These are phyloP conservation scores for Rhadina sibilatrix DNA, from an alignment of 2,113 vertebrate genomes.

Conservation along the genomic window DNA sequence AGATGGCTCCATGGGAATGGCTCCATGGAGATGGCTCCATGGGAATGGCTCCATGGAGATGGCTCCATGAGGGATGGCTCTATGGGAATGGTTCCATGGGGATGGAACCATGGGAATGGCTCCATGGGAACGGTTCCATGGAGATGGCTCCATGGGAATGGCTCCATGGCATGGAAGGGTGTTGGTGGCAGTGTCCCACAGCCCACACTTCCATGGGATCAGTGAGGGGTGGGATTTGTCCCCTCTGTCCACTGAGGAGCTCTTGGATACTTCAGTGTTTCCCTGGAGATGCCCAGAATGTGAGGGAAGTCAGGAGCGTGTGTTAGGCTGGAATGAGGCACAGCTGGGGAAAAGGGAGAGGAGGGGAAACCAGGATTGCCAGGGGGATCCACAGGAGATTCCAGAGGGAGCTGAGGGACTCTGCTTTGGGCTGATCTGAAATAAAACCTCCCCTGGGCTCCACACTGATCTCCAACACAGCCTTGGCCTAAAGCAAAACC, in stretches of 20 bases:
- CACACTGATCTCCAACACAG: not conserved
- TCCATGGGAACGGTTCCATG: not conserved
- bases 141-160: too few species aligned
- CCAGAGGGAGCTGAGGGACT: not conserved
- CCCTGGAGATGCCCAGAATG: not conserved
- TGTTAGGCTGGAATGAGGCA: not conserved
- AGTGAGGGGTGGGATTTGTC: not conserved
- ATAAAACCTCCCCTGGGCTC: not conserved
- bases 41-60: too few species aligned
- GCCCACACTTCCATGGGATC: not conserved
- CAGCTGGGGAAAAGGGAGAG: not conserved
- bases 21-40: too few species aligned
- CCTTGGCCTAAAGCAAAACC: not conserved
- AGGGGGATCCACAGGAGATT: not conserved
- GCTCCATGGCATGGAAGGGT: not conserved
- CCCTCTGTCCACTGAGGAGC: not conserved
- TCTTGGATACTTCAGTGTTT: not conserved
- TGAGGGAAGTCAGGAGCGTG: not conserved
- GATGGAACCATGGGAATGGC: not conserved
- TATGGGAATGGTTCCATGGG: too few species aligned
- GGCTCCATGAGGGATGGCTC: not conserved
- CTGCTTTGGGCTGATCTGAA: not conserved
- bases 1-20: accelerated
- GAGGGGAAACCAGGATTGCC: not conserved
- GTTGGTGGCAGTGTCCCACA: not conserved